These are phyloP conservation scores for Drosophila anceps DNA, from an alignment of 2,888 invertebrate genomes.

Conservation along the genomic window DNA sequence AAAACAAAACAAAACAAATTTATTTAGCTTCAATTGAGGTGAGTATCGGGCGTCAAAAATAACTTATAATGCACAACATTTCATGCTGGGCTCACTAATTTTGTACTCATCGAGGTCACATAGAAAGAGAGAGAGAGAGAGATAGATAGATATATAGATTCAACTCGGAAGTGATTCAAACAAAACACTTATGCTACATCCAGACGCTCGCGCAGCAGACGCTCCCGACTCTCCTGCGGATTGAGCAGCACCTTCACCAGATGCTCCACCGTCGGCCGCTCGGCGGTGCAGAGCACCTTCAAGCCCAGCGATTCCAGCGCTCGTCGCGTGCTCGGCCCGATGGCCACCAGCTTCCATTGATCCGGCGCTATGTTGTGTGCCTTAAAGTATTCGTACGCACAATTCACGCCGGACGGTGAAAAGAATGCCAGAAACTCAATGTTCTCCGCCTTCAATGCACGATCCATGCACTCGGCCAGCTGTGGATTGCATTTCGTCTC, in stretches of 20 bases:
- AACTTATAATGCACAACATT: constrained; percentile 56
- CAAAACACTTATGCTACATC: constrained; percentile 30
- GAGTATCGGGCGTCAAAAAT: constrained; percentile 51
- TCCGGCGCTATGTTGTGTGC: constrained; percentile 78
- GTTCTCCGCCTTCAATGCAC: constrained; percentile 82
- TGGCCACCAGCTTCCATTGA: constrained; percentile 86
- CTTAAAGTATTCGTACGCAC: constrained; percentile 85
- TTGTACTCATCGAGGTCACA: constrained; percentile 67
- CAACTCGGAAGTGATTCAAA: constrained; percentile 15
- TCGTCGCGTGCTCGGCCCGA: constrained; percentile 87
- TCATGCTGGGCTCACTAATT: constrained; percentile 60
- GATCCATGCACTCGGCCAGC: constrained; percentile 85
- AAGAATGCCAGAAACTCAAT: constrained; percentile 87
- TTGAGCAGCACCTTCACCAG: constrained; percentile 85
- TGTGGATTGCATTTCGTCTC: constrained; percentile 86
- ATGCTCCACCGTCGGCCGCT: constrained; percentile 86
- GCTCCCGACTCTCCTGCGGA: constrained; percentile 80
- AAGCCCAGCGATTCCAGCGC: constrained; percentile 85
- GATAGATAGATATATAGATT: constrained; percentile 15
- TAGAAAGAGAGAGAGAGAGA: constrained; percentile 25
- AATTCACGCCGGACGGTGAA: constrained; percentile 87
- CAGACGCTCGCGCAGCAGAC: constrained; percentile 57
- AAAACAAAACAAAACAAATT: too few species aligned
- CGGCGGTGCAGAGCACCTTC: constrained; percentile 86
- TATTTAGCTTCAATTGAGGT: constrained; percentile 57